Evolutionary conservation across 64 coral and sea anemone species (phyloP), one percentile per base, ranked within the genome.

Genomic region (Dendronephthya gigantea): DNA sequence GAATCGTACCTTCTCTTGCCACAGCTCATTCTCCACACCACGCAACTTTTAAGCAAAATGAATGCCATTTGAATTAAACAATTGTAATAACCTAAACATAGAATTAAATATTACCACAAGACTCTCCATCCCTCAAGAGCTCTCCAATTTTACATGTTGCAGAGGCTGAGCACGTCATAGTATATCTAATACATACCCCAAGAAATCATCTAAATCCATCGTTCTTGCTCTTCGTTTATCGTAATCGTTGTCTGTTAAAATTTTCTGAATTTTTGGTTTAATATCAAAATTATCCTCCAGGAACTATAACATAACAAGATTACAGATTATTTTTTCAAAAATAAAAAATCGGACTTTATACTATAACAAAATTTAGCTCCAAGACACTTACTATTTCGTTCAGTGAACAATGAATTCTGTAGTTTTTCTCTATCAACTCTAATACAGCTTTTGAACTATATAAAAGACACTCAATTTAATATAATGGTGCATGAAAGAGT

Each of bases 151-250:
- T n/a, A n/a, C n/a, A n/a, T n/a, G n/a, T n/a, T n/a, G n/a, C n/a
- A n/a, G n/a, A n/a, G n/a, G n/a, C n/a, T n/a, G n/a, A n/a, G n/a
- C n/a, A n/a, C n/a, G n/a, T n/a, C n/a, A n/a, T n/a, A n/a, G n/a
- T n/a, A n/a, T n/a, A 45, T 45, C 41, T 4, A 39, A 9, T 38
- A 35, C 92, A 93, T 83, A 98, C 95, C 87, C 95, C 17, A 98
- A 83, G 59, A 98, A 98, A 41, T 98, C 92, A 38, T 98, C 95
- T 50, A 98, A 91, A 40, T 98, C 95, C 95, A 98, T 98, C 22
- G 95, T 98, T 50, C 95, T 86, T 37, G 95, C 92, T 48, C 95
- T 85, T 48, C 88, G 93, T 9, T 89, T 98, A 55, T 98, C 92
- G 29, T 91, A 91, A 30, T 82, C 92, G 62, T 81, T 83, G 35